Percentiles rank a stretch among this genome's conserved stretches.
Conservation (phyloP, 1,140 invertebrate genomes). For the Drosophila persimilis region DNA sequence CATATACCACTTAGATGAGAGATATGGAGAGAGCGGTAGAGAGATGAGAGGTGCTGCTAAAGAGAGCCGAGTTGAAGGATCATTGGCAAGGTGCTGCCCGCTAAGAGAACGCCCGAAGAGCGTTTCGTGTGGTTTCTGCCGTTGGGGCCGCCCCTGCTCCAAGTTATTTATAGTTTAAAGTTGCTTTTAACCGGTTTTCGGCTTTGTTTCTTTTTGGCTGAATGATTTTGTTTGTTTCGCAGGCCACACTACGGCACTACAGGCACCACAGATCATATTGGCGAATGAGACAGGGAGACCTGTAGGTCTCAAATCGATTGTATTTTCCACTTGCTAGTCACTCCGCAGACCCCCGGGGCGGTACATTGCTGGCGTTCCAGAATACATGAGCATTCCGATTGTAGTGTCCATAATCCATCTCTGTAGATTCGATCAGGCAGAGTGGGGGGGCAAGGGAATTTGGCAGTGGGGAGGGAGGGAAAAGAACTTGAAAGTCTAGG, state of each 20-base stretch:
- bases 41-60: neutral
- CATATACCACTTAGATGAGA: too few species aligned
- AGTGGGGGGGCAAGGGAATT: conserved; percentile 1
- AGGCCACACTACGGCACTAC: conserved; percentile 1
- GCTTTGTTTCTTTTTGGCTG: conserved; percentile 24
- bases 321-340: conserved; percentile 4
- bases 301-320: conserved; percentile 4
- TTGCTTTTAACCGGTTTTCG: conserved; percentile 65
- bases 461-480: neutral
- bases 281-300: conserved; percentile 19
- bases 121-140: neutral
- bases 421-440: too few species aligned
- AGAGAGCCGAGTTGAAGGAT: conserved; percentile 22
- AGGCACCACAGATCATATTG: conserved; percentile 26
- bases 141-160: conserved; percentile 14
- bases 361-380: neutral
- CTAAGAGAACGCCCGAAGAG: conserved; percentile 32
- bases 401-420: neutral
- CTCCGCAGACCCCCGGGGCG: neutral
- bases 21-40: neutral
- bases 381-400: neutral
- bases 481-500: conserved; percentile 11
- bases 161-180: conserved; percentile 60
- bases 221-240: conserved; percentile 48
- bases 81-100: neutral